These are phyloP conservation scores for Spodoptera exigua DNA, from an alignment of 2,888 invertebrate species.

Conservation along the genomic window DNA sequence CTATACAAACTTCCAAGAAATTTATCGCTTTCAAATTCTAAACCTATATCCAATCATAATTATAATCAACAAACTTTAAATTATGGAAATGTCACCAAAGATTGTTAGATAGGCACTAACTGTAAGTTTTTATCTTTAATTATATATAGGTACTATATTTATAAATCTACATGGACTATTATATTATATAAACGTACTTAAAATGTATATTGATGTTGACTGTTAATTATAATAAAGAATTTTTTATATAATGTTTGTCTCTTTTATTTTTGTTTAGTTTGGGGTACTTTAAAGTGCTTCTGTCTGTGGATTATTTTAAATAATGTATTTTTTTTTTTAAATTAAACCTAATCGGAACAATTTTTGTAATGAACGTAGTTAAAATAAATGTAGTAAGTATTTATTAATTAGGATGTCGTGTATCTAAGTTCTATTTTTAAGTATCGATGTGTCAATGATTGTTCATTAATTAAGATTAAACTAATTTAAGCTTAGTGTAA, in stretches of 20 bases:
- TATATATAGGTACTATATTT: slow-evolving; percentile 13
- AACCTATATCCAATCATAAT: not conserved
- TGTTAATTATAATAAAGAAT: slow-evolving; percentile 60
- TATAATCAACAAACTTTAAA: slow-evolving; percentile 2
- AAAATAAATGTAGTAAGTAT: too few relatives aligned
- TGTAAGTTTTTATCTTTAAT: too few relatives aligned
- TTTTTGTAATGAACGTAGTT: slow-evolving; percentile 50
- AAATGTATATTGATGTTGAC: slow-evolving; percentile 60
- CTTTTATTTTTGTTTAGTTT: too few relatives aligned
- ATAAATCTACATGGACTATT: slow-evolving; percentile 35
- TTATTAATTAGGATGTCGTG: slow-evolving; percentile 20
- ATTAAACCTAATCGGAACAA: slow-evolving; percentile 32
- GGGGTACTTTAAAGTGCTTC: too few relatives aligned
- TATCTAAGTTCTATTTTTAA: slow-evolving; percentile 25
- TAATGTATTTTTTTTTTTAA: slow-evolving; percentile 42
- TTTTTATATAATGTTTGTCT: slow-evolving; percentile 27
- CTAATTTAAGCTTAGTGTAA: too few relatives aligned
- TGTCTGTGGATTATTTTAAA: too few relatives aligned
- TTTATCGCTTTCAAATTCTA: slow-evolving; percentile 9
- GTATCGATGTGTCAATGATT: slow-evolving; percentile 23
- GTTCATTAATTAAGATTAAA: slow-evolving; percentile 23
- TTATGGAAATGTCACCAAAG: slow-evolving; percentile 26
- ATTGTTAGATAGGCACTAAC: slow-evolving; percentile 15
- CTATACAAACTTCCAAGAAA: too few relatives aligned
- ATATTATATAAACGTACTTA: slow-evolving; percentile 30